Evolutionary conservation across 1,140 invertebrate species (phyloP).

Genomic region (Drosophila obscura): DNA sequence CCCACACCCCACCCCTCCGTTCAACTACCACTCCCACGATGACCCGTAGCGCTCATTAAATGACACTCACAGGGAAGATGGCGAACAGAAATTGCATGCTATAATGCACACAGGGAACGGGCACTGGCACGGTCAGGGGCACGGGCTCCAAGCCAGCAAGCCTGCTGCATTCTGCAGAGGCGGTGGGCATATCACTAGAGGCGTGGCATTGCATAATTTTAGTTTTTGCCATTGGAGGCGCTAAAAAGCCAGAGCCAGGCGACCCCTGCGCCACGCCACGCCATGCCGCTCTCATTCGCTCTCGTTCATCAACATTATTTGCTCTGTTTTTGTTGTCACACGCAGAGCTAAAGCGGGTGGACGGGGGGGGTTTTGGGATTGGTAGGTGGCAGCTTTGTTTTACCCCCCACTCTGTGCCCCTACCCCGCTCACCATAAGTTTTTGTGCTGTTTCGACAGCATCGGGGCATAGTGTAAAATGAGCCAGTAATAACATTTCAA

Average conservation of each 20-base stretch:
- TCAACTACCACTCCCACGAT: background rate
- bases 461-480: background rate
- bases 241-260: slow-evolving; percentile 62
- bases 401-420: background rate
- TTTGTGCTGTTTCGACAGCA: background rate
- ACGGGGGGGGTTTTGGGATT: background rate
- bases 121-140: background rate
- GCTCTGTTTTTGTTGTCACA: slow-evolving; percentile 60
- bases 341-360: slow-evolving; percentile 25
- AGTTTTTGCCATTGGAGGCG: slow-evolving; percentile 64
- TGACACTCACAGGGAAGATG: slow-evolving; percentile 69
- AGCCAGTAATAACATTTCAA: background rate
- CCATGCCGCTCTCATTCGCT: too few species aligned
- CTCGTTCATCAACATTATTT: slow-evolving; percentile 5
- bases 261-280: background rate
- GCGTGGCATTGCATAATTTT: slow-evolving; percentile 79
- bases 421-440: slow-evolving; percentile 7
- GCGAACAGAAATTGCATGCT: slow-evolving; percentile 71
- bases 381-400: slow-evolving; percentile 19
- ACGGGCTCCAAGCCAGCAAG: too few species aligned
- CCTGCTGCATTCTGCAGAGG: background rate
- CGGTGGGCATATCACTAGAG: slow-evolving; percentile 11
- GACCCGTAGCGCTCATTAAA: slow-evolving; percentile 68
- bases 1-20: too few species aligned
- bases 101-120: slow-evolving; percentile 62